Evolutionary conservation across 92 coral and sea anemone species (phyloP).

Genomic region (Scolanthus callimorphus): DNA sequence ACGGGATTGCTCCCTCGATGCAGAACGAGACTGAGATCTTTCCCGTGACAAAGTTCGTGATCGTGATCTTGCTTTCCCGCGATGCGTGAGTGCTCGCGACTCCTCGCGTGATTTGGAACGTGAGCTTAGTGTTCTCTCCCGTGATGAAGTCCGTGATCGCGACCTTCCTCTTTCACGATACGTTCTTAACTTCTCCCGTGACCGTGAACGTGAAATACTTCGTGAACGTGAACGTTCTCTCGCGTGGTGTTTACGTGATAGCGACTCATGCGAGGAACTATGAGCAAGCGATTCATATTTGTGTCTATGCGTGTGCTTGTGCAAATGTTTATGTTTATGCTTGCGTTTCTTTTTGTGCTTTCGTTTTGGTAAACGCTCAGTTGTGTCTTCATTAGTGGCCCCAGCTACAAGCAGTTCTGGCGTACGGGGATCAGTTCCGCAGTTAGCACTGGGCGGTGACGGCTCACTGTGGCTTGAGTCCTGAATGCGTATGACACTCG

Average conservation of each 20-base stretch:
- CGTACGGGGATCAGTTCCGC: background rate
- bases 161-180: too few relatives aligned
- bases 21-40: background rate
- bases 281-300: too few relatives aligned
- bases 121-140: constrained; percentile 8
- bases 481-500: background rate
- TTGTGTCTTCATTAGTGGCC: background rate
- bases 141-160: too few relatives aligned
- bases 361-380: too few relatives aligned
- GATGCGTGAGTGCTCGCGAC: constrained; percentile 4
- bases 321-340: constrained; percentile 44
- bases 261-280: too few relatives aligned
- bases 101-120: constrained; percentile 9
- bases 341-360: constrained; percentile 50
- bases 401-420: too few relatives aligned
- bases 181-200: too few relatives aligned
- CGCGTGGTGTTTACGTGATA: too few relatives aligned
- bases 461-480: background rate
- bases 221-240: too few relatives aligned
- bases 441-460: background rate
- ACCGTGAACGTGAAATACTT: too few relatives aligned
- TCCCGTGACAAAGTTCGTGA: background rate
- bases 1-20: background rate
- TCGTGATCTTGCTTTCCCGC: constrained; percentile 2
- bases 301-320: constrained; percentile 23